Evolutionary conservation across 2,797 vertebrate genomes (phyloP).

Genomic region (Scomberomorus guttatus): DNA sequence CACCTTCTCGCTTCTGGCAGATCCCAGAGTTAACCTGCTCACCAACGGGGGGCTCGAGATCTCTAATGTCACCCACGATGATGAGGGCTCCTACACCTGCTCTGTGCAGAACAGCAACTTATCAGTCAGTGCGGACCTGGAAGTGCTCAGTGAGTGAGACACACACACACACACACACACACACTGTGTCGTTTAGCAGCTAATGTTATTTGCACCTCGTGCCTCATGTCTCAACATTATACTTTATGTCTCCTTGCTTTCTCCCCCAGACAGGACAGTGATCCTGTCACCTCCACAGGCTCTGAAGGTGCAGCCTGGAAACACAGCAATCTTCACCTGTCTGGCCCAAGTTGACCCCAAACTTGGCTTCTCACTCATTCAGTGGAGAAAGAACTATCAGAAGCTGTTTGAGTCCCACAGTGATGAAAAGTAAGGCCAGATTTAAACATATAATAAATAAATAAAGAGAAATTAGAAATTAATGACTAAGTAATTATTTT

Average conservation of each 20-base stretch:
- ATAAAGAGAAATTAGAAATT: not conserved
- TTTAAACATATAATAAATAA: not conserved
- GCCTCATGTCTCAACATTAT: conserved; percentile 11
- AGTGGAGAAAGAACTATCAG: conserved; percentile 86
- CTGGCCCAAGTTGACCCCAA: conserved; percentile 83
- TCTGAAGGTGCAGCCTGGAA: conserved; percentile 84
- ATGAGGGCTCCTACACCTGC: conserved; percentile 88
- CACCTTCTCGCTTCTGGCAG: conserved; percentile 78
- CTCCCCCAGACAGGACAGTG: conserved; percentile 86
- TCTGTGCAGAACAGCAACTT: conserved; percentile 83
- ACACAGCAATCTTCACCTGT: conserved; percentile 87
- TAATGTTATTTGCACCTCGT: conserved; percentile 30
- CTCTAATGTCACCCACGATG: conserved; percentile 81
- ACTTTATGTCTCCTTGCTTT: conserved; percentile 19
- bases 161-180: conserved; percentile 17
- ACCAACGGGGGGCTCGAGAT: conserved; percentile 88
- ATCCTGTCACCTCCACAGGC: conserved; percentile 84
- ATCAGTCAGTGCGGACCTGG: conserved; percentile 85
- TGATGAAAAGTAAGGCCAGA: conserved; percentile 87
- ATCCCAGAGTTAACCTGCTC: conserved; percentile 84
- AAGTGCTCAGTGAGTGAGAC: conserved; percentile 86
- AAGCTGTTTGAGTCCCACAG: conserved; percentile 84
- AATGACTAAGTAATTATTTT: not conserved
- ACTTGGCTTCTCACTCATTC: conserved; percentile 76
- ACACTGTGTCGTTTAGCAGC: conserved; percentile 1